phyloP scores from a whole-genome alignment of 1,140 invertebrate species.

The Euglossa dilemma region DNA sequence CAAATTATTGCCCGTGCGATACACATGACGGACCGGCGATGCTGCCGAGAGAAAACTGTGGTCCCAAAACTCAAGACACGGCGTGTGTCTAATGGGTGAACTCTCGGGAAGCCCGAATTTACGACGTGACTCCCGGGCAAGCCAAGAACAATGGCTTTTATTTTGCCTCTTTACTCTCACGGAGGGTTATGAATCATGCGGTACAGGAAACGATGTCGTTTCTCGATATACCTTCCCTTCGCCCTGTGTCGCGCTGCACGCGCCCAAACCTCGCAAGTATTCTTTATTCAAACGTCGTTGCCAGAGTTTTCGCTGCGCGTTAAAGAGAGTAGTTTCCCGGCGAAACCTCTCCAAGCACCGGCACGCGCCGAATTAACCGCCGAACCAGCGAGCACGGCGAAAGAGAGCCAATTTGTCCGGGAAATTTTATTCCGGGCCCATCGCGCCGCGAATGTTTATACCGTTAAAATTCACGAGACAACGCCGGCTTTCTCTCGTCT shows the following conservation, averaged over 20 bases:
- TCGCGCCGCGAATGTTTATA: background rate
- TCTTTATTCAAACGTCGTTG: slow-evolving; percentile 22
- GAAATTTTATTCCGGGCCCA: background rate
- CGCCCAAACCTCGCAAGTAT: background rate
- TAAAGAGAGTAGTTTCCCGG: background rate
- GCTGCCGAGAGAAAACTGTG: background rate
- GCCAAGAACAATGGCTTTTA: slow-evolving; percentile 49
- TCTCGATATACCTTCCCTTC: slow-evolving; percentile 18
- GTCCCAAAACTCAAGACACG: background rate
- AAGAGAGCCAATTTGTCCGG: too few species aligned
- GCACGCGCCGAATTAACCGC: background rate
- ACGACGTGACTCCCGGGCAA: slow-evolving; percentile 34
- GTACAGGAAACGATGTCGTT: slow-evolving; percentile 33
- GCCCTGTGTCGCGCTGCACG: background rate
- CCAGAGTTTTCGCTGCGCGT: background rate
- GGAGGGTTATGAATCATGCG: slow-evolving; percentile 30
- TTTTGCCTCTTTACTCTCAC: slow-evolving; percentile 35
- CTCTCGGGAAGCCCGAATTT: slow-evolving; percentile 38
- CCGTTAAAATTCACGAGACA: background rate
- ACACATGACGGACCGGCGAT: background rate
- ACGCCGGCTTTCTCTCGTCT: background rate
- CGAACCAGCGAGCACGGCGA: background rate
- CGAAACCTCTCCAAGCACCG: background rate
- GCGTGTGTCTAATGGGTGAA: slow-evolving; percentile 43
- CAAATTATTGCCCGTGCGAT: slow-evolving; percentile 21